phyloP scores from a whole-genome alignment of 2,888 invertebrate genomes.

The Argyresthia albistria region DNA sequence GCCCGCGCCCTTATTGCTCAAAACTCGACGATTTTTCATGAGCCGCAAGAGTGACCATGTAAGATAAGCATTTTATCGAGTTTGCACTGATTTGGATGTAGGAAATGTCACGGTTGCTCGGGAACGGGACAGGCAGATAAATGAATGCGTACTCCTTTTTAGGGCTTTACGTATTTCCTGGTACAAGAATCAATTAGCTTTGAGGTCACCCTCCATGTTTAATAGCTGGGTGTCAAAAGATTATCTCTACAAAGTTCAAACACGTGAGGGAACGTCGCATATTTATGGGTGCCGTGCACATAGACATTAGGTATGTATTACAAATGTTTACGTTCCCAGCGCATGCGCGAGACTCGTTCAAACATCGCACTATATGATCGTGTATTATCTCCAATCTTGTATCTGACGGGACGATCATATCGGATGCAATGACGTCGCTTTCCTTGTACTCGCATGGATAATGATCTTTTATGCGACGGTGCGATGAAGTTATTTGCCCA shows the following conservation, averaged over 20 bases:
- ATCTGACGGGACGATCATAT: conserved; percentile 31
- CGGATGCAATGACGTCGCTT: conserved; percentile 28
- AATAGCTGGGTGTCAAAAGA: not conserved
- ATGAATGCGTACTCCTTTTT: not conserved
- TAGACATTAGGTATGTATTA: conserved; percentile 8
- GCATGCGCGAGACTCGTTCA: conserved; percentile 1
- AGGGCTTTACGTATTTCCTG: not conserved
- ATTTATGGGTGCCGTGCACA: not conserved
- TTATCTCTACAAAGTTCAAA: not conserved
- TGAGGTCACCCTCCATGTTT: not conserved
- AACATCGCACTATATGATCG: conserved; percentile 16
- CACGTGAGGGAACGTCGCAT: not conserved
- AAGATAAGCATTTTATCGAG: conserved; percentile 17
- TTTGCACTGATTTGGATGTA: conserved; percentile 20
- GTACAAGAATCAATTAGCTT: not conserved
- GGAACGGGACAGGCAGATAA: not conserved
- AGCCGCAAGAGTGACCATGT: conserved; percentile 5
- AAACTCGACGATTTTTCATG: conserved; percentile 15
- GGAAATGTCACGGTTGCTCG: conserved; percentile 12
- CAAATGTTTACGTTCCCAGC: conserved; percentile 41
- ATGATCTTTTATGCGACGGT: conserved; percentile 34
- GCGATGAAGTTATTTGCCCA: conserved; percentile 39
- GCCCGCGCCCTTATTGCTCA: conserved; percentile 8
- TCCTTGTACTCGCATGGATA: conserved; percentile 22
- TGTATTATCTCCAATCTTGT: conserved; percentile 30